Base-by-base conservation (phyloP, 2,888 invertebrate species). In the Dryobota labecula region DNA sequence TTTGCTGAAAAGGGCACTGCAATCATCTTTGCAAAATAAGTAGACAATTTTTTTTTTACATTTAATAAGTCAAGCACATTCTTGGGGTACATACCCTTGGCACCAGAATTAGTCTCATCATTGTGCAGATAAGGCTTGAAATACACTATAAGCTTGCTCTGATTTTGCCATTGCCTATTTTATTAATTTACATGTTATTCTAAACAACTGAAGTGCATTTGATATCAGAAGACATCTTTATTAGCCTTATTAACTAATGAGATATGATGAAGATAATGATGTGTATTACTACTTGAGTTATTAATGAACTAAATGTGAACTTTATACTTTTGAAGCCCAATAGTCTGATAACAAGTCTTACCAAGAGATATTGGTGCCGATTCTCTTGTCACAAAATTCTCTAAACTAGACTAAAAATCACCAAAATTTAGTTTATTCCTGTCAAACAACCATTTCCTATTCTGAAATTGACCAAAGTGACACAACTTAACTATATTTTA, bases 151-250 rank as follows among this genome's bases (percentile, higher is more conserved):
- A 2, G 0, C 18, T 20, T 20, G 18, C 58, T 38, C 38, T 27
- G 41, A 41, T 18, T 27, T 13, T 24, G 24, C 36, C 6, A 41
- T 38, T 18, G 9, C 18, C 2, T 24, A 43, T 43, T 30, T 30
- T 43, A n/a, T 41, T 20, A 43, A 20, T 33, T 33, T n/a, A n/a
- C n/a, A n/a, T n/a, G n/a, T 63, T 20, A 36, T 61, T 61, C 36
- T 71, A 36, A 61, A 51, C 61, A 72, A 71, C 36, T 61, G 27
- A 27, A 41, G 30, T 51, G 49, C 15, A 24, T 41, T 5, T 45
- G 15, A 63, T 72, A 72, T 73, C 71, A 36, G 43, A 53, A 53
- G 20, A 45, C 18, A 72, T 73, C 38, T 53, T 45, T 72, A 73
- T 20, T 20, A 63, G 43, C 64, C 13, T 15, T 45, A 53, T 45